Percentiles rank a stretch among this genome's conserved stretches.
Conservation (phyloP, 2,888 invertebrate genomes). For the Chymomyza amoena region DNA sequence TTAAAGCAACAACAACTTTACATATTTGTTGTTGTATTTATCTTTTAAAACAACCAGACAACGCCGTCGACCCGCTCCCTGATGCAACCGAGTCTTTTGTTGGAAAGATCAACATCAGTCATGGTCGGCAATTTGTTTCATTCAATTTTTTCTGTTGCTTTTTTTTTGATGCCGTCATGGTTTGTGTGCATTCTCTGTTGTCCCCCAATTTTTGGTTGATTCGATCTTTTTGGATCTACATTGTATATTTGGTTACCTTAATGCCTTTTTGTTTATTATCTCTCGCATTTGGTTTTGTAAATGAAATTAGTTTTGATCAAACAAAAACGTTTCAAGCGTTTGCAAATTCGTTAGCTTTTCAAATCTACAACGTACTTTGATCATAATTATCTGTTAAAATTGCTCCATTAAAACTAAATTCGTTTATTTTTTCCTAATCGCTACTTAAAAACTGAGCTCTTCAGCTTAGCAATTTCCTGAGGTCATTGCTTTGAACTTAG, state of each 20-base stretch:
- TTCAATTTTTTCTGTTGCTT: slow-evolving; percentile 25
- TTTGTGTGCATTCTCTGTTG: background rate
- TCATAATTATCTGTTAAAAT: background rate
- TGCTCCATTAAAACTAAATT: background rate
- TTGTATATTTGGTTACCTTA: background rate
- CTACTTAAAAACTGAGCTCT: too few relatives aligned
- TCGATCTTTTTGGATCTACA: slow-evolving; percentile 11
- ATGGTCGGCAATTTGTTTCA: slow-evolving; percentile 55
- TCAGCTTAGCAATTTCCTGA: too few relatives aligned
- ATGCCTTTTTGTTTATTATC: background rate
- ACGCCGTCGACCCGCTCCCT: slow-evolving; percentile 12
- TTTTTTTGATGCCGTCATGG: slow-evolving; percentile 30
- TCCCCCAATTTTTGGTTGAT: background rate
- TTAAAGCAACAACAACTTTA: background rate
- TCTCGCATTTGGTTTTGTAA: background rate
- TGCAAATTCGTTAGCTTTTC: background rate
- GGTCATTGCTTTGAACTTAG: too few relatives aligned
- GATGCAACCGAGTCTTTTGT: slow-evolving; percentile 19
- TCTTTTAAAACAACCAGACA: slow-evolving; percentile 39
- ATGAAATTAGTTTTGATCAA: background rate
- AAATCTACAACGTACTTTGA: background rate
- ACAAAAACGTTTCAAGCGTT: background rate
- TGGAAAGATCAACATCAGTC: slow-evolving; percentile 59
- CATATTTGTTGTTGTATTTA: slow-evolving; percentile 20
- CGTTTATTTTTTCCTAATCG: too few relatives aligned